Evolutionary conservation across 2,888 invertebrate genomes (phyloP), one percentile per base, ranked within the genome.

Genomic region (Drosophila heteroneura): DNA sequence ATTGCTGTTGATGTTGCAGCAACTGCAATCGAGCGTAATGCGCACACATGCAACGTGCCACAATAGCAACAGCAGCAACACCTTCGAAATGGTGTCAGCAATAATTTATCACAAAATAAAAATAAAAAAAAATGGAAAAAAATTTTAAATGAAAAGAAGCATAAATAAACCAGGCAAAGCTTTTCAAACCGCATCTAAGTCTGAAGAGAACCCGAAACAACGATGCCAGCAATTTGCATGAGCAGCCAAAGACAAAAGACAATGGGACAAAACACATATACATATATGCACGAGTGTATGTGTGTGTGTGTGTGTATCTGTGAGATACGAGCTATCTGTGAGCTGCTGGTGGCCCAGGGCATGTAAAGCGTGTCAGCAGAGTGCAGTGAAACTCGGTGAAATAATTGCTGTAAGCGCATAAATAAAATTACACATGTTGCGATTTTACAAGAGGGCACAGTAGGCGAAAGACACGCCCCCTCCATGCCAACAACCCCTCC

Each of bases 341-440:
- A 16, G 33, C 33, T 16, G 33, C 37, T 28, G 58, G 33, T 72
- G 52, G 75, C 73, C 73, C 83, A 68, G 74, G 77, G 82, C 85
- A 89, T 85, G 85, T 85, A 86, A 89, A 89, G 89, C 90, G 85
- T 90, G 90, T 90, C 90, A 91, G 76, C 72, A 77, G 77, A 86
- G 81, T 82, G 66, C 86, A 90, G 90, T 87, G 89, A 88, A 90
- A 88, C 89, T 89, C 84, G 82, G 77, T 75, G 87, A 89, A 90
- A 86, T 85, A 89, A 82, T 88, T 85, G 85, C 80, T 77, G 85
- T 79, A 84, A 81, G 89, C 76, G 79, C 87, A 76, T 74, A 77
- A 71, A 83, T 76, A 70, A 81, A 76, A 79, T 75, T 78, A 74
- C 74, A 74, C 76, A 81, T 75, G 79, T 82, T 82, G 82, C 73